Evolutionary conservation across 2,797 vertebrate genomes (phyloP).

Genomic region (Malurus splendens): DNA sequence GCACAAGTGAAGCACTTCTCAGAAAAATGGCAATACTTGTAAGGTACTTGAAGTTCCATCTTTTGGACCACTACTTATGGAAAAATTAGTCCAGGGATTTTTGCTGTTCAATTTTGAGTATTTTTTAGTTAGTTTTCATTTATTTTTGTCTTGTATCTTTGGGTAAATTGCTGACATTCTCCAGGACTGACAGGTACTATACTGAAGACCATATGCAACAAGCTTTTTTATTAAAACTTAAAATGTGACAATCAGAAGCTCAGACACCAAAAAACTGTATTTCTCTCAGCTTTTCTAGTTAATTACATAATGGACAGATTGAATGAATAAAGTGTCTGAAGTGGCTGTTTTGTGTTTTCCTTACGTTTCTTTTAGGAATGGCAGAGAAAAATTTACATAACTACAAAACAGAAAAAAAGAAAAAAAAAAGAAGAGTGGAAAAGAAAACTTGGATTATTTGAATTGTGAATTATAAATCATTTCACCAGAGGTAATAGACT

Average conservation of each 20-base stretch:
- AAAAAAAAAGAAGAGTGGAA: too few species aligned
- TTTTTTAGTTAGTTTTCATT: not conserved
- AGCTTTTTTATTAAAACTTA: not conserved
- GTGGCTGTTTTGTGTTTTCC: not conserved
- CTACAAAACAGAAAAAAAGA: not conserved
- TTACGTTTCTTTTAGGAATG: not conserved
- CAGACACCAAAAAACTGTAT: not conserved
- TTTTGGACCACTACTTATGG: not conserved
- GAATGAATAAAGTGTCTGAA: conserved; percentile 18
- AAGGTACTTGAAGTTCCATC: not conserved
- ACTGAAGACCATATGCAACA: not conserved
- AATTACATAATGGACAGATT: conserved; percentile 35
- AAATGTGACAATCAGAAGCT: not conserved
- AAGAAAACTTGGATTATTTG: not conserved
- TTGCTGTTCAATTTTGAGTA: not conserved
- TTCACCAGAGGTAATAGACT: conserved; percentile 26
- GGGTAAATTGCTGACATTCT: not conserved
- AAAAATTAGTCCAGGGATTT: not conserved
- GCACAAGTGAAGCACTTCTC: not conserved
- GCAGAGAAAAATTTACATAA: not conserved
- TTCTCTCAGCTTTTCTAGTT: conserved; percentile 37
- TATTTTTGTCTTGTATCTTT: not conserved
- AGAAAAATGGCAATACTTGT: not conserved
- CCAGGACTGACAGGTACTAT: not conserved
- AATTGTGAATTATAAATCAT: not conserved